A percentile compares a stretch with the other conserved stretches of the same genome.
Conservation (phyloP, 2,888 invertebrate genomes). For the Aleiodes leptofemur region DNA sequence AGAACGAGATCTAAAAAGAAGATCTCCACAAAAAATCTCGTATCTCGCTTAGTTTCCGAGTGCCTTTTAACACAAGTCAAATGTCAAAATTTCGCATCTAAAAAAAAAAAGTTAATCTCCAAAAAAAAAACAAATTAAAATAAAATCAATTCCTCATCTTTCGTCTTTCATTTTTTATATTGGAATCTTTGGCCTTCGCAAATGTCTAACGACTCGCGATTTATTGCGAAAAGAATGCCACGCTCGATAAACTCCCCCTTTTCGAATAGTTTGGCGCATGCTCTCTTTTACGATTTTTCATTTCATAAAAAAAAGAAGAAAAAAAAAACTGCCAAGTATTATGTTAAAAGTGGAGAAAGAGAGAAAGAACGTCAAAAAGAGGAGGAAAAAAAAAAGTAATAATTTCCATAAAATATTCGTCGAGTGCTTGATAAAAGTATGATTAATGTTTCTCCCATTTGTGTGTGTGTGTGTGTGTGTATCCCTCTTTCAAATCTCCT, state of each 20-base stretch:
- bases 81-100: not conserved
- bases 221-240: slow-evolving; percentile 47
- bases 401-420: slow-evolving; percentile 1
- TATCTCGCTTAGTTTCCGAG: too few species aligned
- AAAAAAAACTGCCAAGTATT: not conserved
- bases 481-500: not conserved
- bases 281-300: slow-evolving; percentile 37
- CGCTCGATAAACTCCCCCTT: slow-evolving; percentile 48
- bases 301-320: slow-evolving; percentile 18
- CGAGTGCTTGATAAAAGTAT: slow-evolving; percentile 4
- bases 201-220: slow-evolving; percentile 43
- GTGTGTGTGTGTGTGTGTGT: not conserved
- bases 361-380: slow-evolving; percentile 16
- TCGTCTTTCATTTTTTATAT: slow-evolving; percentile 3
- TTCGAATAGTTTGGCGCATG: slow-evolving; percentile 41
- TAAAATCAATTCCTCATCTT: not conserved
- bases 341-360: not conserved
- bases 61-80: not conserved
- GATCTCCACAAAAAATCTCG: too few species aligned
- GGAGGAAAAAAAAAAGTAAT: slow-evolving; percentile 9
- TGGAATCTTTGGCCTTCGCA: slow-evolving; percentile 42
- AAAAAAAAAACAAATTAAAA: slow-evolving; percentile 8
- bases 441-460: slow-evolving; percentile 17
- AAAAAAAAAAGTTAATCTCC: not conserved
- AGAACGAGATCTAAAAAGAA: too few species aligned